Percentiles rank a stretch among this genome's conserved stretches.
These are phyloP conservation scores for Cheilosia vernalis DNA, from an alignment of 2,888 invertebrate genomes.

Conservation along the genomic window DNA sequence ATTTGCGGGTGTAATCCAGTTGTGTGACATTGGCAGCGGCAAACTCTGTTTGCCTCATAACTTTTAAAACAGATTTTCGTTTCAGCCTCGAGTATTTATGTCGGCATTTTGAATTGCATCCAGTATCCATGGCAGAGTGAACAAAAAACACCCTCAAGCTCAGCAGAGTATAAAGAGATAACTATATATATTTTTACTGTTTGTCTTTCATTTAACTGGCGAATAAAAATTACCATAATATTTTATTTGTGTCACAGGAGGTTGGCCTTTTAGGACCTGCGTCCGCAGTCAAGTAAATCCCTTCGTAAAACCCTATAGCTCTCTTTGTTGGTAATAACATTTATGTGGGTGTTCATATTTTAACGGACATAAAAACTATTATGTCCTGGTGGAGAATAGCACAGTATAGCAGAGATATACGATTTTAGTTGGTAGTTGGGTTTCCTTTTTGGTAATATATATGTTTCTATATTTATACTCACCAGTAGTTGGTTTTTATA, in stretches of 20 bases:
- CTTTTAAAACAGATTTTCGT: constrained; percentile 13
- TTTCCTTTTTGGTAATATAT: not conserved
- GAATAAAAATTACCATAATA: constrained; percentile 55
- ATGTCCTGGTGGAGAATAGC: not conserved
- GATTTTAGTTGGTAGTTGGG: not conserved
- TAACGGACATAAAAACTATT: constrained; percentile 2
- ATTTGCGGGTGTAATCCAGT: not conserved
- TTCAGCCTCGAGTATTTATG: constrained; percentile 3
- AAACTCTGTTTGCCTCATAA: not conserved
- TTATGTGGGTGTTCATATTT: constrained; percentile 29
- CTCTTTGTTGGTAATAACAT: constrained; percentile 10
- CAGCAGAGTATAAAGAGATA: constrained; percentile 37
- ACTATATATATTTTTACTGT: constrained; percentile 6
- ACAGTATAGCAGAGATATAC: not conserved
- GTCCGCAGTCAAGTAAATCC: not conserved
- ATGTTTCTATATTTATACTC: not conserved
- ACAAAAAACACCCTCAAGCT: not conserved
- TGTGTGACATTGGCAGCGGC: too few relatives aligned
- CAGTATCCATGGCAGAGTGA: not conserved
- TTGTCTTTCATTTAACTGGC: not conserved
- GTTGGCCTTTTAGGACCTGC: not conserved
- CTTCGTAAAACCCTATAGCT: constrained; percentile 5
- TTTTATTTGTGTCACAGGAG: constrained; percentile 18
- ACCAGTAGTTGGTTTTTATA: not conserved
- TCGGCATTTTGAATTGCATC: not conserved